Percentiles rank a stretch among this genome's conserved stretches.
Conservation (phyloP, 2,888 invertebrate species). For the Encarsia formosa region DNA sequence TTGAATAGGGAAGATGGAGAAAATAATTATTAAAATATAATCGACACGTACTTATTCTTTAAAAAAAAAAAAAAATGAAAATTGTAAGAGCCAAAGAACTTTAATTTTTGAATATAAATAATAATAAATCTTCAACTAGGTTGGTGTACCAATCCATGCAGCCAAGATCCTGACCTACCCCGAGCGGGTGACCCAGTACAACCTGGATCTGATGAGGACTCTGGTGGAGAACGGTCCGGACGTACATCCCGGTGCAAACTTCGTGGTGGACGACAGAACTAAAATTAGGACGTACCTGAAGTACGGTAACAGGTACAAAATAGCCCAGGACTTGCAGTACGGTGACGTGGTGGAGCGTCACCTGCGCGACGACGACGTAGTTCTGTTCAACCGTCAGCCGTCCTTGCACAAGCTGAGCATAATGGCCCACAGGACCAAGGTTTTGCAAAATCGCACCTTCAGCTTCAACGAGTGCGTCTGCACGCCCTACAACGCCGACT, state of each 20-base stretch:
- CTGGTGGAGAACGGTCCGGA: slow-evolving; percentile 89
- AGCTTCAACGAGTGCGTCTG: slow-evolving; percentile 98
- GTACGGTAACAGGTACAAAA: slow-evolving; percentile 87
- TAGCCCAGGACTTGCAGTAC: slow-evolving; percentile 81
- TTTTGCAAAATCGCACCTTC: slow-evolving; percentile 80
- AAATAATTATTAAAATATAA: too few species aligned
- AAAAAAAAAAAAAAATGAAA: too few species aligned
- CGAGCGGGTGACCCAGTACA: slow-evolving; percentile 83
- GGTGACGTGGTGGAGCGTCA: slow-evolving; percentile 96
- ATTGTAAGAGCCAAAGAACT: too few species aligned
- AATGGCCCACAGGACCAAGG: slow-evolving; percentile 89
- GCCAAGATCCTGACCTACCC: slow-evolving; percentile 96
- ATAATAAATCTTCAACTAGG: too few species aligned
- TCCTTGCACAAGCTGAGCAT: slow-evolving; percentile 97
- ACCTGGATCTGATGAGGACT: slow-evolving; percentile 74
- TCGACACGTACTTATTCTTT: too few species aligned
- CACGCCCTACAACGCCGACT: slow-evolving; percentile 99
- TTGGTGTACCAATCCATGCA: slow-evolving; percentile 92
- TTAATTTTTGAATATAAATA: too few species aligned
- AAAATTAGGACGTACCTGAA: slow-evolving; percentile 81
- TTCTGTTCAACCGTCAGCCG: slow-evolving; percentile 98
- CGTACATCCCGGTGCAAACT: slow-evolving; percentile 95
- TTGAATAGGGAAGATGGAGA: too few species aligned
- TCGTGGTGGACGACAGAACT: slow-evolving; percentile 79
- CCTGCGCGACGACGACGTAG: slow-evolving; percentile 89